These are phyloP conservation scores for Fratercula arctica DNA, from an alignment of 2,797 vertebrate genomes.

Conservation along the genomic window DNA sequence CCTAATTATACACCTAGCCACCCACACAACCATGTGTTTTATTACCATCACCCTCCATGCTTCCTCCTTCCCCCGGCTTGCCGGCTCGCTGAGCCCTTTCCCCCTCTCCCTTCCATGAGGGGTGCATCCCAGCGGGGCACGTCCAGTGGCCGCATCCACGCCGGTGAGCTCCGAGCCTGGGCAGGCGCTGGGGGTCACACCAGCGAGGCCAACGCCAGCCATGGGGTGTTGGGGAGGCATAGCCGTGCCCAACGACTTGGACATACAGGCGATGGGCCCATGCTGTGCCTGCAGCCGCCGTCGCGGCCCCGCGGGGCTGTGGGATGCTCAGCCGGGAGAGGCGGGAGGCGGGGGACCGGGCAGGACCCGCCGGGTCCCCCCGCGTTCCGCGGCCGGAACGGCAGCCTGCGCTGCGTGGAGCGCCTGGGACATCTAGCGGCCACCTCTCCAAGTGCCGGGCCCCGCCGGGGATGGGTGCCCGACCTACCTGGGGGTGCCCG, in stretches of 20 bases:
- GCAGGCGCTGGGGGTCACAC: not conserved
- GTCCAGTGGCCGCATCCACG: not conserved
- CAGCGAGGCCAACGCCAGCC: not conserved
- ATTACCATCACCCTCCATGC: not conserved
- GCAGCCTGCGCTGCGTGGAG: not conserved
- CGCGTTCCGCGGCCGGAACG: not conserved
- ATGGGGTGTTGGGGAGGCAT: fast-evolving
- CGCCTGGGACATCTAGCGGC: slow-evolving; percentile 62
- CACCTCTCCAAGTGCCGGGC: not conserved
- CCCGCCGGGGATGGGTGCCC: not conserved
- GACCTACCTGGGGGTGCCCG: too few relatives aligned
- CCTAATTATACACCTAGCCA: slow-evolving; percentile 26
- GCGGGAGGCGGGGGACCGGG: not conserved
- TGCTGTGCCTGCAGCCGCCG: not conserved
- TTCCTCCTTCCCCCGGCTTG: not conserved
- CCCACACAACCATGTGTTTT: not conserved
- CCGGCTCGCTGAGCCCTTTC: not conserved
- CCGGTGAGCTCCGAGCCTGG: not conserved
- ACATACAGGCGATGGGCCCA: fast-evolving
- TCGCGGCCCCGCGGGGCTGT: not conserved
- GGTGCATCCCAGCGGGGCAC: not conserved
- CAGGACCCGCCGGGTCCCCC: too few relatives aligned
- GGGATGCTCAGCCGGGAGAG: not conserved
- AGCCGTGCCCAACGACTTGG: not conserved
- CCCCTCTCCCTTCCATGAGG: not conserved